Base-by-base conservation (phyloP, 2,888 invertebrate genomes). In the Neoaliturus tenellus region DNA sequence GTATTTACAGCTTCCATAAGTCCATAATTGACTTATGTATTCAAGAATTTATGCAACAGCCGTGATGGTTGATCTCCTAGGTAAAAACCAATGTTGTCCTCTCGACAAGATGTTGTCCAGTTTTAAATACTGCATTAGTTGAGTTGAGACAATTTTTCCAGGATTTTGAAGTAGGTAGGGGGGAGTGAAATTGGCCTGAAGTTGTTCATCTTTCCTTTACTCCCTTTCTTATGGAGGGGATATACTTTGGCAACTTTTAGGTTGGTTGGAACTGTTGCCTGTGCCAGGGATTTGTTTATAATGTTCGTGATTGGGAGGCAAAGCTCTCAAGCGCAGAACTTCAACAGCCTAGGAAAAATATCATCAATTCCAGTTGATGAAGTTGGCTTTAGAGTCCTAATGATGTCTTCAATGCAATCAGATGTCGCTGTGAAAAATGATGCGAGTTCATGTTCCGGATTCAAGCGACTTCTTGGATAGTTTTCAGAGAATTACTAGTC, bases 61-160 rank as follows among this genome's bases (percentile, higher is more conserved):
- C n/a, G 69, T 69, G 33, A 31, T 69, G 69, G 69, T 69, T 4
- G 69, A 69, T n/a, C 69, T 69, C 12, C 69, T 33, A 4, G 69
- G 69, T 33, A 69, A n/a, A n/a, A 69, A 69, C 14, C 69, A 31
- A 31, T 69, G 31, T 33, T 69, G 69, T 28, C 33, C 31, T n/a
- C 33, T 33, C n/a, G 69, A n/a, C n/a, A 69, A n/a, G 31, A 69
- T 4, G 17, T 69, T 33, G 35, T 69, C 33, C 8, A 33, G 4
- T 20, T 4, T 3, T 8, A 69, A n/a, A n/a, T 69, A 33, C 8
- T 33, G 31, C 35, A 69, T 31, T n/a, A 69, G n/a, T n/a, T 4
- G 28, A 3, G 23, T 33, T n/a, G 33, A 69, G 33, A 69, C 69
- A 4, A 33, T n/a, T 69, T 69, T n/a, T 69, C 69, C 8, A 33